Percentiles rank a stretch among this genome's conserved stretches.
phyloP scores from a whole-genome alignment of 35 echinoderm and acorn worm species.

The Apostichopus parvimensis region DNA sequence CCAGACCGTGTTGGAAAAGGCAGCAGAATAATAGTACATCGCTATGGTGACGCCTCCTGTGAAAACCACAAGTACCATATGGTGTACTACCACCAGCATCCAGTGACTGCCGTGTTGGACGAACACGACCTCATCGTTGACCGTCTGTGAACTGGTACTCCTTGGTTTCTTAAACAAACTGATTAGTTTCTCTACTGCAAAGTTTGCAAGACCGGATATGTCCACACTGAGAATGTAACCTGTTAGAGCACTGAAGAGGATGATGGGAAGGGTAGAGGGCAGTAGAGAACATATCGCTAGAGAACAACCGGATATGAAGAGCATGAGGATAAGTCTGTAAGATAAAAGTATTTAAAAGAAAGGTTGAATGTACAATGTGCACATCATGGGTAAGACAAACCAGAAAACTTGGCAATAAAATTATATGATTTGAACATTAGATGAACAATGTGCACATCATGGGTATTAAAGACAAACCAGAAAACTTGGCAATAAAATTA shows the following conservation, averaged over 20 bases:
- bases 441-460: too few relatives aligned
- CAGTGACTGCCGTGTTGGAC: slow-evolving; percentile 9
- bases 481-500: too few relatives aligned
- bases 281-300: slow-evolving; percentile 65
- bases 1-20: neutral
- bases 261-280: slow-evolving; percentile 56
- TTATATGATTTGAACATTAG: too few relatives aligned
- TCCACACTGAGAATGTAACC: slow-evolving; percentile 86
- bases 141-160: neutral
- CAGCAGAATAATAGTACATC: slow-evolving; percentile 19
- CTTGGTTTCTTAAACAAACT: slow-evolving; percentile 12
- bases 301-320: slow-evolving; percentile 55
- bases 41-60: slow-evolving; percentile 62
- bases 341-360: neutral
- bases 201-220: slow-evolving; percentile 59
- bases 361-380: too few relatives aligned
- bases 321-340: slow-evolving; percentile 77
- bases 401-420: too few relatives aligned
- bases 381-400: too few relatives aligned
- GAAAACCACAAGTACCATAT: slow-evolving; percentile 58
- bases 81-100: slow-evolving; percentile 73
- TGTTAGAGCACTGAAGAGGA: slow-evolving; percentile 61
- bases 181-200: neutral
- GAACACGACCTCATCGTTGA: neutral
- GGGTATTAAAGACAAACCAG: too few relatives aligned